Evolutionary conservation across 2,888 invertebrate genomes (phyloP), one percentile per base, ranked within the genome.

Genomic region (Macaria notata): DNA sequence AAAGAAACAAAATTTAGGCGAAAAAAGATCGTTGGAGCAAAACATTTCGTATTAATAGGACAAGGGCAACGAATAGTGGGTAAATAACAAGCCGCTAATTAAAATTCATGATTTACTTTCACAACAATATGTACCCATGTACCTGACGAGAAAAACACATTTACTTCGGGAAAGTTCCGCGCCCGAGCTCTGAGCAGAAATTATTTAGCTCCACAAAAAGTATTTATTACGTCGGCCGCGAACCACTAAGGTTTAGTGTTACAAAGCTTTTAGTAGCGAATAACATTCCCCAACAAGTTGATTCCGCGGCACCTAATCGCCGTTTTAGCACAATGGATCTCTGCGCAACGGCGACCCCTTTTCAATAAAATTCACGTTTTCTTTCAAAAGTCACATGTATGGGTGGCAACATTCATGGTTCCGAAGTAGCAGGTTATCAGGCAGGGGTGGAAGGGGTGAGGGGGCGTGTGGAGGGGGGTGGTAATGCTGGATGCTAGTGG

Each of bases 361-460:
- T 86, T 81, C 84, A 86, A 88, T 87, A 87, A 87, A 88, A 88
- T 84, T 85, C 83, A 75, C 82, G 85, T 87, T 88, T 88, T 85
- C 88, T 81, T 82, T 83, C 83, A 79, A 79, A 79, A 83, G 79
- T 81, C 76, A 79, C 76, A 76, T 81, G 81, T 81, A 81, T 79
- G 79, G 61, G 53, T 81, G 78, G 83, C 83, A 86, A 86, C 87
- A 86, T 88, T 88, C 84, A 85, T 84, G 83, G 78, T 89, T 89
- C 89, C 88, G 86, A 89, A 89, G 90, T 87, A 88, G 88, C 88
- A 87, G 88, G 90, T 90, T 91, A 90, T 90, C 90, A 87, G 87
- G 81, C 80, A 78, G 71, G 75, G 72, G 71, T 67, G 72, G 72
- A 71, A 65, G 67, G 71, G 66, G 64, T 59, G 71, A 63, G 72